Percentiles rank a stretch among this genome's conserved stretches.
Conservation (phyloP, 2,888 invertebrate species). For the Sminthurinus aureus region DNA sequence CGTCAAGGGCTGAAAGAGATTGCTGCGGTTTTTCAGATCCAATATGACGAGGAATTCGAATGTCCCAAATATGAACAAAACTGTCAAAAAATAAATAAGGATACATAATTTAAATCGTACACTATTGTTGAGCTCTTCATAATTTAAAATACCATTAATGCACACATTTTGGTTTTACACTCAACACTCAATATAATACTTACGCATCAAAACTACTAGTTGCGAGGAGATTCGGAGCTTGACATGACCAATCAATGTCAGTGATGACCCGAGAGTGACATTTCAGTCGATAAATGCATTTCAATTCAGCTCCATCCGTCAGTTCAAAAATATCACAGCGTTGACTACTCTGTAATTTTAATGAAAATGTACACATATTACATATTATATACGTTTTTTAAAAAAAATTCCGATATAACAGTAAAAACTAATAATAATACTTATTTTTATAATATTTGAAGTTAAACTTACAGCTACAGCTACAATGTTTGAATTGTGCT, state of each 20-base stretch:
- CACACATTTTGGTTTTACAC: too few species aligned
- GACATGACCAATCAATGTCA: constrained; percentile 90
- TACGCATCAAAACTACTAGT: constrained; percentile 88
- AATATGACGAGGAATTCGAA: constrained; percentile 40
- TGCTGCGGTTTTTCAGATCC: constrained; percentile 72
- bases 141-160: too few species aligned
- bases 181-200: too few species aligned
- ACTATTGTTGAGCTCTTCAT: too few species aligned
- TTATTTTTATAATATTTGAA: too few species aligned
- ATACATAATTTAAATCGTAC: neutral
- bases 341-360: constrained; percentile 77
- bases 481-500: constrained; percentile 68
- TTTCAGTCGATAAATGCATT: constrained; percentile 75
- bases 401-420: neutral
- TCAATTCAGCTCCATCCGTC: constrained; percentile 72
- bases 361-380: too few species aligned
- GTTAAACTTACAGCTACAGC: constrained; percentile 79
- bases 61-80: constrained; percentile 50
- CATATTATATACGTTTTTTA: too few species aligned
- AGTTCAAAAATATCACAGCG: constrained; percentile 82
- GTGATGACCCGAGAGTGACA: constrained; percentile 87
- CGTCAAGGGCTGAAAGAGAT: constrained; percentile 84
- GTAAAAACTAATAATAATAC: constrained; percentile 3
- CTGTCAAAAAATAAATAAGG: constrained; percentile 38
- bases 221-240: constrained; percentile 78